These are phyloP conservation scores for Pelodiscus sinensis DNA, from an alignment of 2,113 vertebrate genomes.

Conservation along the genomic window DNA sequence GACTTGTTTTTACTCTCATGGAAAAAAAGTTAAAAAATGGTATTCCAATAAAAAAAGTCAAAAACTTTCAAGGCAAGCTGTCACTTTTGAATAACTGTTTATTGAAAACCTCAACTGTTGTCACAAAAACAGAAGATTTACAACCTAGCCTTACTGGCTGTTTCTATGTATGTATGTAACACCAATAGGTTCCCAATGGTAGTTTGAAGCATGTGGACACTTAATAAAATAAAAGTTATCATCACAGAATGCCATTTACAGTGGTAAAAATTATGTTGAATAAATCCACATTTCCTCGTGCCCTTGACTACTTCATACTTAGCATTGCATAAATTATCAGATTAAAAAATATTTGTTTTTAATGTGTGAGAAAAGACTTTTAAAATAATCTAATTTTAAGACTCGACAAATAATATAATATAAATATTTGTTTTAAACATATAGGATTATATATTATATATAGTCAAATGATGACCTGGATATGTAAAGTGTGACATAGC, in stretches of 20 bases:
- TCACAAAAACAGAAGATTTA: neutral
- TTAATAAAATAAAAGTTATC: too few species aligned
- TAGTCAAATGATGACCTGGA: neutral
- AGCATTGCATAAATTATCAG: too few species aligned
- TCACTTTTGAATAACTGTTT: neutral
- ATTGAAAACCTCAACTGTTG: accelerated
- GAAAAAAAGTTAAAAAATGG: neutral
- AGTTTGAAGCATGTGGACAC: too few species aligned
- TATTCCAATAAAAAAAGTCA: neutral
- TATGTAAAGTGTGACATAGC: neutral
- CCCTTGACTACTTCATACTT: too few species aligned
- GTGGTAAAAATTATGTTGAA: too few species aligned
- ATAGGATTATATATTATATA: neutral
- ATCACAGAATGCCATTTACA: too few species aligned
- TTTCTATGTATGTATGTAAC: neutral
- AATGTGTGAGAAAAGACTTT: neutral
- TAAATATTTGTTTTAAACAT: neutral
- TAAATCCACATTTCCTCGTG: too few species aligned
- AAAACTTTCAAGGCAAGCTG: neutral
- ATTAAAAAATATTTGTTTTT: neutral
- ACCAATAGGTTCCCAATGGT: too few species aligned
- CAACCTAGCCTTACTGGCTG: neutral
- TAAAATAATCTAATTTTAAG: neutral
- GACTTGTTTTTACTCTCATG: neutral
- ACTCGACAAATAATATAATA: neutral